A percentile compares a stretch with the other conserved stretches of the same genome.
Evolutionary conservation across 2,888 invertebrate genomes (phyloP).

Genomic region (Pristionchus mayeri): DNA sequence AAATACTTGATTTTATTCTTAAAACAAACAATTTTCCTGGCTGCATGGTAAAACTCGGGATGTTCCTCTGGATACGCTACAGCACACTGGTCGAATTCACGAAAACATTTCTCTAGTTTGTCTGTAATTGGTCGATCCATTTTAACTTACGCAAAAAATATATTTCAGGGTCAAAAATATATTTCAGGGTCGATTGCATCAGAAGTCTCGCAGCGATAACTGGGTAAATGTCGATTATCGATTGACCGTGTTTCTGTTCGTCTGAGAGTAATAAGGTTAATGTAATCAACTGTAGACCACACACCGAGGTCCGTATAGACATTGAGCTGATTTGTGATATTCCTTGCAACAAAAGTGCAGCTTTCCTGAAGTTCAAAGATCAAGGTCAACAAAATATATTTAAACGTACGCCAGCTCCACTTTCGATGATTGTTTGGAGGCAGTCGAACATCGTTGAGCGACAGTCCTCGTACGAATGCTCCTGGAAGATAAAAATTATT

Average conservation of each 20-base stretch:
- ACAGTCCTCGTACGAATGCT: not conserved
- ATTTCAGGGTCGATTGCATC: not conserved
- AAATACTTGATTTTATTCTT: too few relatives aligned
- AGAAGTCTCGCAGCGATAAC: not conserved
- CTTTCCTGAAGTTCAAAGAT: not conserved
- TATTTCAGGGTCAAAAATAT: not conserved
- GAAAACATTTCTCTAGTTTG: not conserved
- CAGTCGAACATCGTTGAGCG: constrained; percentile 1
- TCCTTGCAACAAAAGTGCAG: not conserved
- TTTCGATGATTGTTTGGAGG: not conserved
- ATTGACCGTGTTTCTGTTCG: not conserved
- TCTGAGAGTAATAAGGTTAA: not conserved
- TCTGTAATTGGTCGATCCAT: not conserved
- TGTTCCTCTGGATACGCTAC: not conserved
- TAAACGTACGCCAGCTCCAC: not conserved
- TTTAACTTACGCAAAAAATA: not conserved
- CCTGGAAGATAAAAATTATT: not conserved
- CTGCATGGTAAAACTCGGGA: not conserved
- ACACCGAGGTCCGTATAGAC: not conserved
- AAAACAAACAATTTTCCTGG: not conserved
- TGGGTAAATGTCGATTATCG: not conserved
- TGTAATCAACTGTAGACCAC: not conserved
- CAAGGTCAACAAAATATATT: not conserved
- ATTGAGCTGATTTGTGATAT: not conserved
- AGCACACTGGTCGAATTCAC: not conserved